These are phyloP conservation scores for Drosophila neocordata DNA, from an alignment of 1,140 invertebrate genomes.

Conservation along the genomic window DNA sequence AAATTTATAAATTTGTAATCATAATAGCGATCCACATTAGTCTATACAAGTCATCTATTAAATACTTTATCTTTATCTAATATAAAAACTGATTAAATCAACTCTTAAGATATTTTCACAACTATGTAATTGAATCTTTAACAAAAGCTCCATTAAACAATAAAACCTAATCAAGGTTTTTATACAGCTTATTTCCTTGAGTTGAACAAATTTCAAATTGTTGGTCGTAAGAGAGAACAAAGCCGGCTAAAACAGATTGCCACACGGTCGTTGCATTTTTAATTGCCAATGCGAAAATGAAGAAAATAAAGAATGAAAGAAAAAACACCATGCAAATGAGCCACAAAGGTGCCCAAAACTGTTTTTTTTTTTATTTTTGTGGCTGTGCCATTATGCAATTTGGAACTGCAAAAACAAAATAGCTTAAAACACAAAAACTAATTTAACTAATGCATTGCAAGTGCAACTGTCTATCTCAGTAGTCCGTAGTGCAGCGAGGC, in stretches of 20 bases:
- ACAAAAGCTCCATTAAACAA: constrained; percentile 31
- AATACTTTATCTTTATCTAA: too few species aligned
- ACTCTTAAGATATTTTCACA: too few species aligned
- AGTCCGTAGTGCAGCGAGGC: constrained; percentile 60
- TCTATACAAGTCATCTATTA: too few species aligned
- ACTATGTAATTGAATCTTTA: not conserved
- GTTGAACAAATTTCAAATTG: constrained; percentile 34
- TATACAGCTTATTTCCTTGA: constrained; percentile 28
- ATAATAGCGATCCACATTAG: too few species aligned
- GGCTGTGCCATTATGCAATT: constrained; percentile 51
- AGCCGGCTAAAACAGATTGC: constrained; percentile 48
- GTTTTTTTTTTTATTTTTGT: too few species aligned
- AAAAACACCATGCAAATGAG: constrained; percentile 63
- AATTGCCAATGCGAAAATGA: constrained; percentile 69
- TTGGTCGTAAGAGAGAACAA: constrained; percentile 57
- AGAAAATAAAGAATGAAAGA: constrained; percentile 7
- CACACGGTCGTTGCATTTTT: constrained; percentile 65
- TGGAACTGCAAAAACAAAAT: constrained; percentile 29
- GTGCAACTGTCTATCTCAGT: constrained; percentile 43
- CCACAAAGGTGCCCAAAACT: constrained; percentile 43
- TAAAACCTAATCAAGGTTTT: constrained; percentile 35
- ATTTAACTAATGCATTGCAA: constrained; percentile 30
- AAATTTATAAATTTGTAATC: too few species aligned
- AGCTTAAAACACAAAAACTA: constrained; percentile 29
- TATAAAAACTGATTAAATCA: too few species aligned